Conservation (phyloP, 2,113 vertebrate genomes). For the Protobothrops mucrosquamatus region DNA sequence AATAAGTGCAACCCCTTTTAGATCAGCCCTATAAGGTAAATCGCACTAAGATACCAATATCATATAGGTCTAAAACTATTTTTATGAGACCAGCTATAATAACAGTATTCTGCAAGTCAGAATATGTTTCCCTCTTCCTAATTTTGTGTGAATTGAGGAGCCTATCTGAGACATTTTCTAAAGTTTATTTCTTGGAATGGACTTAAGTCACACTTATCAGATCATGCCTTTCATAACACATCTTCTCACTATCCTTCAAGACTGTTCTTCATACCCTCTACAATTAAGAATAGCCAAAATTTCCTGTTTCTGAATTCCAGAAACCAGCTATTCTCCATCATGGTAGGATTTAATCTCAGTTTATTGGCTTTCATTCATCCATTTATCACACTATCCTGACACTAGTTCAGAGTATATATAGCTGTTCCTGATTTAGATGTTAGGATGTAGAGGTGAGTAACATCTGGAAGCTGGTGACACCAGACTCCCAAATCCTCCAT, state of each 20-base stretch:
- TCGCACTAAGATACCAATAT: not conserved
- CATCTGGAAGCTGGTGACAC: not conserved
- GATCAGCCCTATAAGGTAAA: not conserved
- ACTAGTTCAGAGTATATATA: not conserved
- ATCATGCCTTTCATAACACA: not conserved
- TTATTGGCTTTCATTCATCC: not conserved
- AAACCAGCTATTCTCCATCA: not conserved
- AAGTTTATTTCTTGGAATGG: not conserved
- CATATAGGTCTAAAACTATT: not conserved
- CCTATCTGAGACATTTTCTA: not conserved
- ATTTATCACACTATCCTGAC: not conserved
- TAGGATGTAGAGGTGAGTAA: not conserved
- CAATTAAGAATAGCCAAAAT: not conserved
- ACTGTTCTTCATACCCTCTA: not conserved
- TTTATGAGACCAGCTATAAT: not conserved
- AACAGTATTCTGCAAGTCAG: not conserved
- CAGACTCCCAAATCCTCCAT: no score
- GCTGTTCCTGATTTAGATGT: not conserved
- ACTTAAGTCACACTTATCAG: not conserved
- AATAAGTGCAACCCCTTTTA: not conserved
- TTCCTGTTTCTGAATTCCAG: not conserved
- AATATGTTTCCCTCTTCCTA: not conserved
- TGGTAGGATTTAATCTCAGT: not conserved
- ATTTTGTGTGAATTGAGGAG: not conserved
- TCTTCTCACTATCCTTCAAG: not conserved